A percentile compares a stretch with the other conserved stretches of the same genome.
Conservation (phyloP, 1,140 invertebrate genomes). For the Drosophila setifemur region DNA sequence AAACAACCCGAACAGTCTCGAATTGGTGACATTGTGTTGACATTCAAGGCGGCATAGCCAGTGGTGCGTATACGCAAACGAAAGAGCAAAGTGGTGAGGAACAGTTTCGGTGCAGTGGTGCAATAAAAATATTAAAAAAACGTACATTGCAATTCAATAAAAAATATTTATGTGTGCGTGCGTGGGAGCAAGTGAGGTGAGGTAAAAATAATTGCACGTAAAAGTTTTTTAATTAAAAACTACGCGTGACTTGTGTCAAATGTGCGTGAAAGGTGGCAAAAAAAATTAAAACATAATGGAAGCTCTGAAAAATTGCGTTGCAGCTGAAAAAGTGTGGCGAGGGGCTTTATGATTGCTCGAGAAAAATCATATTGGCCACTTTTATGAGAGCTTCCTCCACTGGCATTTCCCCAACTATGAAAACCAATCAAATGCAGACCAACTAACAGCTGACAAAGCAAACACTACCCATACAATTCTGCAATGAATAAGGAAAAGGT, state of each 20-base stretch:
- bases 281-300: slow-evolving; percentile 37
- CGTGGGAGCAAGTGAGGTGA: not conserved
- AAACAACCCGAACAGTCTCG: not conserved
- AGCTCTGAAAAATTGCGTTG: slow-evolving; percentile 38
- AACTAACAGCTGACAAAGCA: slow-evolving; percentile 4
- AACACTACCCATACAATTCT: not conserved
- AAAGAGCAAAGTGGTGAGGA: not conserved
- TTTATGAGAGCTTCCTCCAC: too few species aligned
- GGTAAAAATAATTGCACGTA: slow-evolving; percentile 69
- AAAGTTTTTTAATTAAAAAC: slow-evolving; percentile 80
- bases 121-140: slow-evolving; percentile 23
- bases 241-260: slow-evolving; percentile 70
- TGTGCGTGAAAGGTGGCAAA: slow-evolving; percentile 53
- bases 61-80: slow-evolving; percentile 46
- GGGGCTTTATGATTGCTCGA: not conserved
- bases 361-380: slow-evolving; percentile 1
- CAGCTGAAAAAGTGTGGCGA: not conserved
- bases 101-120: slow-evolving; percentile 6
- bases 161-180: slow-evolving; percentile 18
- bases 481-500: slow-evolving; percentile 18
- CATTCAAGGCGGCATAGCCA: slow-evolving; percentile 41
- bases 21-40: slow-evolving; percentile 55
- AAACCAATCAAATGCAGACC: slow-evolving; percentile 27
- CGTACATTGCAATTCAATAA: slow-evolving; percentile 45
- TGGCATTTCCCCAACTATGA: not conserved